Evolutionary conservation across 2,888 invertebrate species (phyloP), one percentile per base, ranked within the genome.

Genomic region (Penaeus monodon): DNA sequence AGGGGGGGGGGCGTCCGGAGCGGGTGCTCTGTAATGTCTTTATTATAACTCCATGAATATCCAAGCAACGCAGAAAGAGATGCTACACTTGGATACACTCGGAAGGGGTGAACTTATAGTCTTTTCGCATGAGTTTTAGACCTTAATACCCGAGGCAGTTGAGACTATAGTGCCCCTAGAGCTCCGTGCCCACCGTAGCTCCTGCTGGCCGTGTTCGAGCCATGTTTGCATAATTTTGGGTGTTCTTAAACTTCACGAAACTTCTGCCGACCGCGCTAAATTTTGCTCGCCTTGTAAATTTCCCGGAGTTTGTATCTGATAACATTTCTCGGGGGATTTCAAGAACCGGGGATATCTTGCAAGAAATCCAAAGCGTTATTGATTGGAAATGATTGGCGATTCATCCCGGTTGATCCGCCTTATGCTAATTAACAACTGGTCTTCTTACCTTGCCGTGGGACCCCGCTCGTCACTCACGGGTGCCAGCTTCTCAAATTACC

Each of bases 181-280:
- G 57, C 3, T 20, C 17, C 57, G 63, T 68, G 66, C 68, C 82
- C 64, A 57, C 82, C 73, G 82, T 38, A 73, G 74, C 73, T 73
- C 82, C 82, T 63, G 57, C 29, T 63, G 81, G 29, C 29, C 81
- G 64, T 73, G 73, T 73, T 73, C 63, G 12, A 63, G 17, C 82
- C 82, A 63, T 82, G 82, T 82, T 82, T 82, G 82, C 82, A 82
- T 76, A 82, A 82, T 82, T 82, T 82, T 63, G 74, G 82, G 22
- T 66, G 74, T 64, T 82, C 82, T 27, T 82, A 82, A 81, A 82
- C 77, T n/a, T 57, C 24, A 57, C 57, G 20, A 24, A 57, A n/a
- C 24, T 49, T 10, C 57, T 20, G 57, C 57, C 17, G n/a, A 22
- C 38, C n/a, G 17, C 49, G 7, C 77, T 20, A 77, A 27, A n/a